Base-by-base conservation (phyloP, 2,888 invertebrate species). In the Cryptophagus acutangulus region DNA sequence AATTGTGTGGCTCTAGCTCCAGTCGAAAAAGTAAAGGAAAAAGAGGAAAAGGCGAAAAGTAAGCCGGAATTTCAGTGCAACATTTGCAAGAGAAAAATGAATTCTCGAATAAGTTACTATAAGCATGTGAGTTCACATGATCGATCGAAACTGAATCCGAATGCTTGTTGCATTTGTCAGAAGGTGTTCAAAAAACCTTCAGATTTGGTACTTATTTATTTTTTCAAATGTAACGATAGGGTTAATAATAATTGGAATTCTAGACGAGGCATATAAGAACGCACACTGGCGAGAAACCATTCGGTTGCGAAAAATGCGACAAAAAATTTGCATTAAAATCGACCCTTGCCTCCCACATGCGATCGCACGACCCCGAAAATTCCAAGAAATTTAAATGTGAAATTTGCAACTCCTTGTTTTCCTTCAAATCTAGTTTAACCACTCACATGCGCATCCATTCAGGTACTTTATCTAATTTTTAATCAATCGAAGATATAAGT, bases 221-320 rank as follows among this genome's bases (percentile, higher is more conserved):
- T 10, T n/a, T 17, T 12, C 15, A 36, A 26, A n/a, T n/a, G n/a
- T n/a, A n/a, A n/a, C n/a, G n/a, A n/a, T n/a, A n/a, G n/a, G n/a
- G n/a, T n/a, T 8, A 15, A 15, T 5, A 17, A n/a, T 41, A 33
- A 38, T 26, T 40, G 37, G 28, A 43, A 58, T 63, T 36, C 5
- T 36, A 68, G 67, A 73, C 75, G 31, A 71, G 82, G 2, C 84
- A 84, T 57, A 69, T 79, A 33, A 67, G 82, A 28, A 79, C 78
- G 2, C 84, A 84, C 59, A 82, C 82, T 0, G 79, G 80, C 1
- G 83, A 84, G 61, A 74, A 76, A 48, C 84, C 85, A 0, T 84
- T 74, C 63, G 72, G 66, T 29, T 78, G 78, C 46, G 63, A 71
- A 25, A 66, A 65, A 48, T 78, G 78, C 49, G 67, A 63, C 9